A percentile compares a stretch with the other conserved stretches of the same genome.
Evolutionary conservation across 2,888 invertebrate species (phyloP).

Genomic region (Cosmopolites sordidus): DNA sequence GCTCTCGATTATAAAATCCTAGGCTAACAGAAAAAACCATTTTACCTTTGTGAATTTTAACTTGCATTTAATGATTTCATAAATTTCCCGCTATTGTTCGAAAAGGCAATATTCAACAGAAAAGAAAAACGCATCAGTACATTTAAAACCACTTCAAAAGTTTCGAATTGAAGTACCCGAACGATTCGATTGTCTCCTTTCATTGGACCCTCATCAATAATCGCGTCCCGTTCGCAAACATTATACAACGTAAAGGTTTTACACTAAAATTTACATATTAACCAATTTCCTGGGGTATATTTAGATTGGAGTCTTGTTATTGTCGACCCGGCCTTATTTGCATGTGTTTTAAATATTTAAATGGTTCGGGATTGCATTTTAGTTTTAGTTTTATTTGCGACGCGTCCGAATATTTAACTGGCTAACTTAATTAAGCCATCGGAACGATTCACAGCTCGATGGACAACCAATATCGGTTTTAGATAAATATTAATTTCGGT

Average conservation of each 20-base stretch:
- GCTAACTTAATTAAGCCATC: constrained; percentile 15
- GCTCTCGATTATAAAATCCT: too few relatives aligned
- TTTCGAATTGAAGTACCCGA: not conserved
- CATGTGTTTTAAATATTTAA: constrained; percentile 18
- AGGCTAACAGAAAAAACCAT: too few relatives aligned
- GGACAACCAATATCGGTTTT: not conserved
- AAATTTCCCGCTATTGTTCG: too few relatives aligned
- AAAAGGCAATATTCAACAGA: too few relatives aligned
- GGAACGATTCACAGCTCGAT: constrained; percentile 6
- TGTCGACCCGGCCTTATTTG: constrained; percentile 11
- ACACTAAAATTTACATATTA: constrained; percentile 17
- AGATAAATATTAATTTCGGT: constrained; percentile 6
- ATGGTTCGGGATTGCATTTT: constrained; percentile 13
- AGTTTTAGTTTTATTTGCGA: constrained; percentile 9
- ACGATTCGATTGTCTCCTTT: constrained; percentile 1
- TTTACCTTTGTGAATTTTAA: too few relatives aligned
- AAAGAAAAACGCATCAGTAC: too few relatives aligned
- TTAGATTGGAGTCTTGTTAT: constrained; percentile 5
- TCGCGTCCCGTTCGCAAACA: not conserved
- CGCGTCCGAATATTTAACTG: constrained; percentile 1
- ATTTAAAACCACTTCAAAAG: too few relatives aligned
- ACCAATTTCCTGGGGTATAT: constrained; percentile 12
- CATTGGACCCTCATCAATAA: not conserved
- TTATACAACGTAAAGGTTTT: constrained; percentile 11
- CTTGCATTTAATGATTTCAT: too few relatives aligned